phyloP scores from a whole-genome alignment of 1,140 invertebrate genomes.

The Copidosoma floridanum region DNA sequence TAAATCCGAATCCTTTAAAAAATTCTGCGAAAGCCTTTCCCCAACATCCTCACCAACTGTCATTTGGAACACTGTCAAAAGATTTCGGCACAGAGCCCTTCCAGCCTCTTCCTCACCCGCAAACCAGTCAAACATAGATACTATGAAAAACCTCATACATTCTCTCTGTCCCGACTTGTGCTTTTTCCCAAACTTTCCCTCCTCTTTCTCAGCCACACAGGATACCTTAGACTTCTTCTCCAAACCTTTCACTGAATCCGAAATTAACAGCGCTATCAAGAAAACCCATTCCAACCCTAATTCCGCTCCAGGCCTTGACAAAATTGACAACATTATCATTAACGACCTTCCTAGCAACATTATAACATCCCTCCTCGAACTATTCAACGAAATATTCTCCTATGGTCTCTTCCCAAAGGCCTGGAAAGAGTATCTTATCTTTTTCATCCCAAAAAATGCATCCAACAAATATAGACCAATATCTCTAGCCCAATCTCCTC shows the following conservation, averaged over 20 bases:
- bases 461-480: conserved; percentile 28
- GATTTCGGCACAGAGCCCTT: not conserved
- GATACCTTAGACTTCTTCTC: not conserved
- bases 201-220: not conserved
- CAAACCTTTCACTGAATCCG: not conserved
- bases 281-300: not conserved
- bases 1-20: not conserved
- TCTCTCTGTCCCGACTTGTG: conserved; percentile 3
- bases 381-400: not conserved
- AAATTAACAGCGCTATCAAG: not conserved
- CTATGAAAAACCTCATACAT: not conserved
- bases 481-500: conserved; percentile 21
- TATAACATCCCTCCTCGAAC: not conserved
- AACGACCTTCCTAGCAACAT: not conserved
- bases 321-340: not conserved
- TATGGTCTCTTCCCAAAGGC: not conserved
- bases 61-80: not conserved
- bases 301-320: not conserved
- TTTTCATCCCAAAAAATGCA: conserved; percentile 19
- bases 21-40: not conserved
- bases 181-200: not conserved
- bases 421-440: conserved; percentile 18
- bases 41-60: not conserved
- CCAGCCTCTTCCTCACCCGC: not conserved
- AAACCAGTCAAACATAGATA: not conserved